Evolutionary conservation across 2,113 vertebrate genomes (phyloP), one percentile per base, ranked within the genome.

Genomic region (Perca fluviatilis): DNA sequence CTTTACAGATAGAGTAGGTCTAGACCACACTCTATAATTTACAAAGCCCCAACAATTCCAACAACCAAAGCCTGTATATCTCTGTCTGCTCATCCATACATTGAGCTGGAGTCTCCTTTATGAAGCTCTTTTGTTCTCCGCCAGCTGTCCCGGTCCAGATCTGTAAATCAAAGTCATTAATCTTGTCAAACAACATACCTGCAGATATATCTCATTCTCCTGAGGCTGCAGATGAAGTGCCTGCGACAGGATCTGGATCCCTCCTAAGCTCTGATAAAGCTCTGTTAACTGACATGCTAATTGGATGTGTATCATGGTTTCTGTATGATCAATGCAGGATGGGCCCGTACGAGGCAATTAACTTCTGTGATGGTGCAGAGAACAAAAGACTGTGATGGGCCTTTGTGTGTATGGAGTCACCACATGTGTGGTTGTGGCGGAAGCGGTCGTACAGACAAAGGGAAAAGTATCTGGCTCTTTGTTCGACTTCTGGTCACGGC

Each of bases 141-240:
- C 82, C 78, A 78, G 75, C 63, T 77, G 74, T 77, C 51, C 46
- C 10, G 13, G 12, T 74, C 62, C 61, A 54, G 47, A 81, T 80
- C 64, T 73, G 51, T 25, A 70, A 80, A 86, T 83, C 72, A 72
- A 51, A 78, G 46, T 51, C 69, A 80, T 80, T 82, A 60, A 72
- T 89, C 74, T 82, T 46, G 63, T 83, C 80, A 65, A 80, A 85
- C 83, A 88, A 64, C 66, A 58, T 65, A 77, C 72, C 72, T 65
- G 50, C 71, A 54, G 54, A 80, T 60, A 80, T 60, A 50, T 80
- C 67, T 80, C 60, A 68, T 51, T 51, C 69, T 62, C 40, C 0
- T 15, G 23, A 61, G 7, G 77, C 51, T 46, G 72, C 72, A 61
- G 60, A 67, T 67, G 72, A 79, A 68, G 82, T 25, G 62, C 10